Conservation (phyloP, 2,797 vertebrate species). For the Helicolenus hilgendorfi region DNA sequence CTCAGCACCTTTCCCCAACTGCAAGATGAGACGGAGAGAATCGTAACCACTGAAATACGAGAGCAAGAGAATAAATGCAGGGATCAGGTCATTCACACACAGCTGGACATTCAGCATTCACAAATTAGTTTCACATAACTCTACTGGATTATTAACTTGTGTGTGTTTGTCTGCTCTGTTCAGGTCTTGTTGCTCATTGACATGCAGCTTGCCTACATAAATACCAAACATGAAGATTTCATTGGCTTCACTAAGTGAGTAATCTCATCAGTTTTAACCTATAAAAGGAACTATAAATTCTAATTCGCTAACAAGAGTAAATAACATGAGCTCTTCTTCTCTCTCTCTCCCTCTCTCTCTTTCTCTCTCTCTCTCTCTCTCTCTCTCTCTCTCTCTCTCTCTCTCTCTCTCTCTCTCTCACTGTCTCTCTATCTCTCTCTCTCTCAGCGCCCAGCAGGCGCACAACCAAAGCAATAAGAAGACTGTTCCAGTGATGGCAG, state of each 20-base stretch:
- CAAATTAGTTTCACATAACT: not conserved
- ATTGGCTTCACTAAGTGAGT: conserved; percentile 96
- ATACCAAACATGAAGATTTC: conserved; percentile 97
- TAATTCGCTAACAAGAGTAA: not conserved
- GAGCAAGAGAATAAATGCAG: conserved; percentile 94
- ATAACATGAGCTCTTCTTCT: not conserved
- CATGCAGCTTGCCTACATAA: conserved; percentile 97
- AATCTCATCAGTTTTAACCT: not conserved
- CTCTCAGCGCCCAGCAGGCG: conserved; percentile 62
- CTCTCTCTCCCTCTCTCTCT: not conserved
- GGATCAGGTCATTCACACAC: conserved; percentile 91
- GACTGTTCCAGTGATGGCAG: not conserved
- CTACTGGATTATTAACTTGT: not conserved
- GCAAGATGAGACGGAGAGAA: conserved; percentile 93
- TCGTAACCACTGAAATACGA: conserved; percentile 93
- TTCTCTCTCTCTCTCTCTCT: conserved; percentile 7
- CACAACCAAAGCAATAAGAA: conserved; percentile 60
- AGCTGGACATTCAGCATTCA: not conserved
- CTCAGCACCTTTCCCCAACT: conserved; percentile 94
- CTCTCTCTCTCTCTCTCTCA: not conserved
- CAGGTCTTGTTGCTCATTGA: conserved; percentile 95
- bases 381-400: not conserved
- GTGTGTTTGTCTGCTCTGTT: conserved; percentile 25
- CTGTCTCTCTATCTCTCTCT: no score
- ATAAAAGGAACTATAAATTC: not conserved